phyloP scores from a whole-genome alignment of 2,797 vertebrate genomes.

The Streptopelia turtur region DNA sequence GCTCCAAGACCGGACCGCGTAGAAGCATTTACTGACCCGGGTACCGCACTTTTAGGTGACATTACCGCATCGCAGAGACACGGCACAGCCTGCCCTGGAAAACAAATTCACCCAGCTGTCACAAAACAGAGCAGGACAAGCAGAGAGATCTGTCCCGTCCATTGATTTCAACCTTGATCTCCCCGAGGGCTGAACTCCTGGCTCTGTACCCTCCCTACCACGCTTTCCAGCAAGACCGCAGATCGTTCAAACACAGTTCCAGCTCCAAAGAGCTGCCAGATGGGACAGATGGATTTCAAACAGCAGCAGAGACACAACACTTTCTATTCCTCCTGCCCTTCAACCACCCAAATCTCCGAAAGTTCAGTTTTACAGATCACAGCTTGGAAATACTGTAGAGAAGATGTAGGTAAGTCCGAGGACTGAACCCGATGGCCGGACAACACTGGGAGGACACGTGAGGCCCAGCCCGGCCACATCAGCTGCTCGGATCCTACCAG shows the following conservation, averaged over 20 bases:
- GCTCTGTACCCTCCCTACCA: background rate
- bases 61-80: background rate
- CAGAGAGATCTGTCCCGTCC: background rate
- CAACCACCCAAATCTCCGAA: conserved; percentile 21
- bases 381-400: background rate
- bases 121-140: background rate
- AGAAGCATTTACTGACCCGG: background rate
- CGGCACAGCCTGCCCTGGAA: background rate
- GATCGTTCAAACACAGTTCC: background rate
- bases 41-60: background rate
- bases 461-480: background rate
- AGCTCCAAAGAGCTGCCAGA: background rate
- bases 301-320: background rate
- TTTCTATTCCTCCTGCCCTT: conserved; percentile 10
- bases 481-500: background rate
- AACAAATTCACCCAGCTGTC: background rate
- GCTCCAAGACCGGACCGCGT: background rate
- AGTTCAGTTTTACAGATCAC: background rate
- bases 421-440: background rate
- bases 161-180: background rate
- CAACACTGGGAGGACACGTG: background rate
- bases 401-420: background rate
- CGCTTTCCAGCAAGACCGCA: background rate
- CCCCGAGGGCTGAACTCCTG: background rate
- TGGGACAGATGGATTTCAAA: background rate